A percentile compares a stretch with the other conserved stretches of the same genome.
Evolutionary conservation across 1,140 invertebrate species (phyloP).

Genomic region (Choristoneura fumiferana): DNA sequence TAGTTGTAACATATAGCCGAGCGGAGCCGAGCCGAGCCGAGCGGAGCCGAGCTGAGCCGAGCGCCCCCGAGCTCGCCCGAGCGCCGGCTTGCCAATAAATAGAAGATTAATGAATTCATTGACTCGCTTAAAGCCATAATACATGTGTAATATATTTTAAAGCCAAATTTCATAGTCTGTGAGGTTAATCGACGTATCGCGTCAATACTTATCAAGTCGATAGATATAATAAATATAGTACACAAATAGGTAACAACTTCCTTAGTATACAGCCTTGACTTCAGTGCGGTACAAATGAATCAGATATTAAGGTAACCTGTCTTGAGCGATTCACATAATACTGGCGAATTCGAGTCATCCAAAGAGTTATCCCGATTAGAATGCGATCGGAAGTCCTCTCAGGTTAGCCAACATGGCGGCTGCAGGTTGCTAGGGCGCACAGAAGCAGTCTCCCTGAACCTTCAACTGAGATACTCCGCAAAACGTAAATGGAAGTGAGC

Average conservation of each 20-base stretch:
- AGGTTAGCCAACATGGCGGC: neutral
- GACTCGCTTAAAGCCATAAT: conserved; percentile 70
- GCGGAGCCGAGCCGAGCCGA: conserved; percentile 21
- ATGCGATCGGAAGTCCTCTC: neutral
- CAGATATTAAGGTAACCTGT: neutral
- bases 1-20: conserved; percentile 55
- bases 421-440: too few relatives aligned
- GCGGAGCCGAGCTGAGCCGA: conserved; percentile 25
- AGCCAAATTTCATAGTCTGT: conserved; percentile 76
- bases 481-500: neutral
- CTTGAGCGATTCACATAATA: conserved; percentile 5
- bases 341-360: neutral
- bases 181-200: conserved; percentile 61
- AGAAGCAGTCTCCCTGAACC: too few relatives aligned
- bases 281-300: conserved; percentile 30
- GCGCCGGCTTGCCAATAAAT: conserved; percentile 50
- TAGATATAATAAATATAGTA: conserved; percentile 69
- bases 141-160: conserved; percentile 73
- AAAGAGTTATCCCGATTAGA: too few relatives aligned
- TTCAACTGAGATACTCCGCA: too few relatives aligned
- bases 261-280: conserved; percentile 61
- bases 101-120: conserved; percentile 66
- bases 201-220: conserved; percentile 66
- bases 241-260: conserved; percentile 72
- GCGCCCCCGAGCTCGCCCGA: neutral